phyloP scores from a whole-genome alignment of 2,113 vertebrate species.

The Oplegnathus fasciatus region DNA sequence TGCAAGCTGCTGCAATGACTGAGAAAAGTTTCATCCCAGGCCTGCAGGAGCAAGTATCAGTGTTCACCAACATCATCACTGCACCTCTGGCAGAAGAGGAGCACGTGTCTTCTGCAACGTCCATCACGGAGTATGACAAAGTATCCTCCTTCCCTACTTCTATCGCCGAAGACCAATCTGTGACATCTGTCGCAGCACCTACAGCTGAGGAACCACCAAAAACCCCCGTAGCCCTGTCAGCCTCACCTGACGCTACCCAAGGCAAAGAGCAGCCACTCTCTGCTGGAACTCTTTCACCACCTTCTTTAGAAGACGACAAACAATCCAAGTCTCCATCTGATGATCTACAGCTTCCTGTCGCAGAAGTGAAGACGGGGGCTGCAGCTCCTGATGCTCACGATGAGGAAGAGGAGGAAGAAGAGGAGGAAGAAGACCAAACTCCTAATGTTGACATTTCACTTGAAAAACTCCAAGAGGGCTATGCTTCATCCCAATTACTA shows the following conservation, averaged over 20 bases:
- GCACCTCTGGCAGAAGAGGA: conserved; percentile 98
- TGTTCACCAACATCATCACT: conserved; percentile 93
- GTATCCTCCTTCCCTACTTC: conserved; percentile 95
- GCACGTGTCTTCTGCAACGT: conserved; percentile 96
- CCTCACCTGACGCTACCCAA: conserved; percentile 87
- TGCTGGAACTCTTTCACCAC: conserved; percentile 94
- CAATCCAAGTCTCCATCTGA: conserved; percentile 91
- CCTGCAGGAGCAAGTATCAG: conserved; percentile 88
- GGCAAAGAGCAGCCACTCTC: conserved; percentile 92
- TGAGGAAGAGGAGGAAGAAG: conserved; percentile 87
- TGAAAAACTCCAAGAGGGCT: conserved; percentile 87
- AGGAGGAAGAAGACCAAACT: conserved; percentile 87
- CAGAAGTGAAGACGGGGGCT: conserved; percentile 81
- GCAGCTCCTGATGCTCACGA: conserved; percentile 69
- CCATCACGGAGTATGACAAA: conserved; percentile 98
- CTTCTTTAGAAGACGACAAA: conserved; percentile 96
- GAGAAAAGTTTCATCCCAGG: conserved; percentile 85
- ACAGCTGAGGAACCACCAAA: conserved; percentile 92
- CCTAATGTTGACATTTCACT: conserved; percentile 86
- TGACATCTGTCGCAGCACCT: conserved; percentile 90
- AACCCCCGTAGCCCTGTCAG: conserved; percentile 87
- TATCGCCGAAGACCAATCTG: conserved; percentile 95
- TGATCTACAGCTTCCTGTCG: conserved; percentile 85
- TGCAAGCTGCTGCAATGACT: conserved; percentile 79
- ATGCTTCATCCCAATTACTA: conserved; percentile 75